Conservation (phyloP, 2,888 invertebrate genomes). For the Masnerella sp. region DNA sequence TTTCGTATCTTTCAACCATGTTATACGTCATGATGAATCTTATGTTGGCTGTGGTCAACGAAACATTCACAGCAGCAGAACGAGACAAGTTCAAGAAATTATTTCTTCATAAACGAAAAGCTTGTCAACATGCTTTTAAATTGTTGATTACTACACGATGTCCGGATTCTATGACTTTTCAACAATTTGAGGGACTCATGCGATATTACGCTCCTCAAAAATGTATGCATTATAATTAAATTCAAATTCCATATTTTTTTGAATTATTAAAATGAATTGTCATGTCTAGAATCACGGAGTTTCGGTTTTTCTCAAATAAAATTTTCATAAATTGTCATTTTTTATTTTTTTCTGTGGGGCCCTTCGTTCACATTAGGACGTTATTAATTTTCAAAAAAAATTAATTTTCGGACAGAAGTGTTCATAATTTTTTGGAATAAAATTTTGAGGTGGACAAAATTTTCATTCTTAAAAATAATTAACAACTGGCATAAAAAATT, state of each 20-base stretch:
- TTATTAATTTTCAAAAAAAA: no score
- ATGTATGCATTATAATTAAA: conserved; percentile 74
- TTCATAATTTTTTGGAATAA: no score
- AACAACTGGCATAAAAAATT: no score
- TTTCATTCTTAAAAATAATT: no score
- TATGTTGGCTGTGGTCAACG: conserved; percentile 94
- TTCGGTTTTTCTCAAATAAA: no score
- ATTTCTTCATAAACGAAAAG: conserved; percentile 88
- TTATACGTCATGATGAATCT: conserved; percentile 93
- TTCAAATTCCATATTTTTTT: neutral
- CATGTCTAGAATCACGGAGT: no score
- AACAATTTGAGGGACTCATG: conserved; percentile 90
- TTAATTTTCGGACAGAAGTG: no score
- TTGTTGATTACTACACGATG: conserved; percentile 88
- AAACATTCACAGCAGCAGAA: conserved; percentile 91
- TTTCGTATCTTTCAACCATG: conserved; percentile 90
- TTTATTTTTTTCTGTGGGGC: no score
- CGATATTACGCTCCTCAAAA: conserved; percentile 87
- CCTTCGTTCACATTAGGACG: no score
- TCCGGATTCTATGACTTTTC: conserved; percentile 83
- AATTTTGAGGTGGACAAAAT: no score
- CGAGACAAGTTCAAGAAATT: conserved; percentile 91
- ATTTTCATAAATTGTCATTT: no score
- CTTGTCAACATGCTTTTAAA: conserved; percentile 89
- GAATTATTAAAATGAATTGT: no score